Evolutionary conservation across 2,888 invertebrate genomes (phyloP).

Genomic region (Omphaloscelis lunosa): DNA sequence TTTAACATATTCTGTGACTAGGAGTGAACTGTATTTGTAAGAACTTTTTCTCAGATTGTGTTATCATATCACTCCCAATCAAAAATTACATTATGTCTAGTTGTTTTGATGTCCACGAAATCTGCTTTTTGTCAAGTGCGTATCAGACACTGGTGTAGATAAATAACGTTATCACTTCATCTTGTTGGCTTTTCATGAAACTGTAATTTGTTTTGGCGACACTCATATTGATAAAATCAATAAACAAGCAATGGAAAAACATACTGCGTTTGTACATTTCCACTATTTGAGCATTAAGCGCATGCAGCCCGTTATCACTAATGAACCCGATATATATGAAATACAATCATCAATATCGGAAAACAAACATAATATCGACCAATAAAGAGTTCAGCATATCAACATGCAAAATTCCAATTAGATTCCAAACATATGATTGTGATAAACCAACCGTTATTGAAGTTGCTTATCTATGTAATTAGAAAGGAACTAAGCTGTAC

Average conservation of each 20-base stretch:
- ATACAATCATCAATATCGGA: conserved; percentile 87
- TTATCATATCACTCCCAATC: conserved; percentile 7
- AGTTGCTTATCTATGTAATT: conserved; percentile 90
- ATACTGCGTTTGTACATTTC: conserved; percentile 60
- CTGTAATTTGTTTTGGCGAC: conserved; percentile 45
- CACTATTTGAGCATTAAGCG: conserved; percentile 67
- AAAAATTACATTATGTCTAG: neutral
- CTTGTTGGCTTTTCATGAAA: conserved; percentile 56
- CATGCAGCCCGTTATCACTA: conserved; percentile 71
- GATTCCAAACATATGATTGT: conserved; percentile 89
- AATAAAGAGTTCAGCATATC: conserved; percentile 89
- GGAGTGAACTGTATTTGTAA: conserved; percentile 1
- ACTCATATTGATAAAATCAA: conserved; percentile 47
- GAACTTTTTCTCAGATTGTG: conserved; percentile 6
- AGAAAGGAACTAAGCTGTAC: conserved; percentile 89
- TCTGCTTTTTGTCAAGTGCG: conserved; percentile 33
- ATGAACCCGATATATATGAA: conserved; percentile 82
- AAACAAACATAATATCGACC: conserved; percentile 89
- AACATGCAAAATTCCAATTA: conserved; percentile 91
- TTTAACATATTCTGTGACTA: conserved; percentile 10
- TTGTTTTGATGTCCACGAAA: conserved; percentile 42
- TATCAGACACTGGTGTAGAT: conserved; percentile 46
- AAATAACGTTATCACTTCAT: conserved; percentile 57
- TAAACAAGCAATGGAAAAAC: conserved; percentile 49
- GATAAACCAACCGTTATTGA: conserved; percentile 90